Evolutionary conservation across 2,113 vertebrate species (phyloP).

Genomic region (Charadrius vociferus): DNA sequence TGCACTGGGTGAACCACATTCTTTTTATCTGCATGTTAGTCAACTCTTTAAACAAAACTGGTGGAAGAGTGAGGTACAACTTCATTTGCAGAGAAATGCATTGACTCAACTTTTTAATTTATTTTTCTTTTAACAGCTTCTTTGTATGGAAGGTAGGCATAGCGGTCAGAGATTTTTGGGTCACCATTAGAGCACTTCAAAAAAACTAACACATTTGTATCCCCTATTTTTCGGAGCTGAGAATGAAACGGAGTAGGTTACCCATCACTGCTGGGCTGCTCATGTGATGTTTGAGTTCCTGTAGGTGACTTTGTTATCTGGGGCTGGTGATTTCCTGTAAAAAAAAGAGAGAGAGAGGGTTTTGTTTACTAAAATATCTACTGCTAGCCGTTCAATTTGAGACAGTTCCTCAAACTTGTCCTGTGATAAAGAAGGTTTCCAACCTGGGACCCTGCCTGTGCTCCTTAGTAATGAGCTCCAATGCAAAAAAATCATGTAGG

Average conservation of each 20-base stretch:
- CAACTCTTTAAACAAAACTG: neutral
- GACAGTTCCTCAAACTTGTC: neutral
- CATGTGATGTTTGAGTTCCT: neutral
- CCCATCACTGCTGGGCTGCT: neutral
- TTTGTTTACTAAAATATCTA: neutral
- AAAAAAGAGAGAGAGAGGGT: neutral
- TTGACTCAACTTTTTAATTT: neutral
- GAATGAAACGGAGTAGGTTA: neutral
- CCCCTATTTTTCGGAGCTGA: neutral
- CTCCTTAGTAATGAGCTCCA: neutral
- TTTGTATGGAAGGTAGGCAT: neutral
- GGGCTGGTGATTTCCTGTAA: neutral
- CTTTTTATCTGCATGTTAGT: neutral
- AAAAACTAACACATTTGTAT: neutral
- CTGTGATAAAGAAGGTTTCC: neutral
- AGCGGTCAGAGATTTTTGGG: neutral
- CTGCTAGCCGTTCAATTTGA: neutral
- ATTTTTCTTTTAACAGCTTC: neutral
- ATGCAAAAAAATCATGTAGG: neutral
- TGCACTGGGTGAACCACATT: neutral
- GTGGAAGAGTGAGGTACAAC: neutral
- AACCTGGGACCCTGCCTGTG: neutral
- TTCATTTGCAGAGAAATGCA: neutral
- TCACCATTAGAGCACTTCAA: neutral
- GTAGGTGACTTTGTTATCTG: neutral